These are phyloP conservation scores for Rhinella marina DNA, from an alignment of 2,797 vertebrate genomes.

Conservation along the genomic window DNA sequence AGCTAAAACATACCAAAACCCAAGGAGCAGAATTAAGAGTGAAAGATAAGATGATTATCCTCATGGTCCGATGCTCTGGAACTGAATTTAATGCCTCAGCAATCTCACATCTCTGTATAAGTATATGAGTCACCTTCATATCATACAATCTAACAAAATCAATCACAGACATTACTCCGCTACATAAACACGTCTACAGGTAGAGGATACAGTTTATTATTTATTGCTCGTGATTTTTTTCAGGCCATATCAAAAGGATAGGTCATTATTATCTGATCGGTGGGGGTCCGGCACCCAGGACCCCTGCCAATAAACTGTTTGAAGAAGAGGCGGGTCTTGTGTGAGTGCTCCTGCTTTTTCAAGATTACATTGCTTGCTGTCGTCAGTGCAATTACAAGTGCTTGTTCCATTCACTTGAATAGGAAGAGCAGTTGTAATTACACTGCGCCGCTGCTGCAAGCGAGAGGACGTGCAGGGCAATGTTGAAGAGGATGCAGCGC, in stretches of 20 bases:
- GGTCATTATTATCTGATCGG: too few relatives aligned
- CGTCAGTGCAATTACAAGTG: too few relatives aligned
- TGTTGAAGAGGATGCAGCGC: too few relatives aligned
- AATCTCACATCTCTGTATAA: background rate
- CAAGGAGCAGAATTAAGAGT: slow-evolving; percentile 29
- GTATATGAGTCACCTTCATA: slow-evolving; percentile 28
- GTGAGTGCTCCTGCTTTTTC: too few relatives aligned
- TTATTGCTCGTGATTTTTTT: background rate
- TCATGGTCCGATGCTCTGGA: slow-evolving; percentile 23
- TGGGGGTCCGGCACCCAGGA: too few relatives aligned
- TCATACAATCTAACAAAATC: background rate
- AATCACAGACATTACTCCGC: background rate
- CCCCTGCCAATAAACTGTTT: too few relatives aligned
- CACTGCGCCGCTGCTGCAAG: too few relatives aligned
- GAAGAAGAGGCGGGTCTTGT: too few relatives aligned
- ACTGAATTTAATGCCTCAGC: background rate
- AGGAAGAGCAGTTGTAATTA: too few relatives aligned
- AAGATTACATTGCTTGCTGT: too few relatives aligned
- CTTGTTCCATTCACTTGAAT: too few relatives aligned
- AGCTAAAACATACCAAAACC: background rate
- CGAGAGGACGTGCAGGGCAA: too few relatives aligned
- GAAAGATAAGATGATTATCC: background rate
- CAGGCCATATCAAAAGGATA: background rate
- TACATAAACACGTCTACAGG: background rate
- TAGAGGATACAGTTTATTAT: background rate